Evolutionary conservation across 1,140 invertebrate species (phyloP).

Genomic region (Diorhabda carinulata): DNA sequence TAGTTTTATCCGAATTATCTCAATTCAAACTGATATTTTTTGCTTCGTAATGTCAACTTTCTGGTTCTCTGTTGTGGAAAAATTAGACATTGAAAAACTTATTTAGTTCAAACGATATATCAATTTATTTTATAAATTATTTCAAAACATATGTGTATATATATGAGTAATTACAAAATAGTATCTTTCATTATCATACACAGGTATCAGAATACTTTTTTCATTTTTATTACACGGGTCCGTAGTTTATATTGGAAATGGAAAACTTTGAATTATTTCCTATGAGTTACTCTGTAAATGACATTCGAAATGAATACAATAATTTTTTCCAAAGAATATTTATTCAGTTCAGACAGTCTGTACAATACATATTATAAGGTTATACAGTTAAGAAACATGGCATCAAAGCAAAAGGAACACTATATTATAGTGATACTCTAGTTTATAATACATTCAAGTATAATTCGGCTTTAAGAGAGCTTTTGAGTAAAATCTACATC

Average conservation of each 20-base stretch:
- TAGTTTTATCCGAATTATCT: no score
- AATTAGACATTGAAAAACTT: no score
- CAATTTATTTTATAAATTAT: no score
- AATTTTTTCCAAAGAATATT: slow-evolving; percentile 46
- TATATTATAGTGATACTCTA: slow-evolving; percentile 40
- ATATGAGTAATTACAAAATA: no score
- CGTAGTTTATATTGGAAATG: not conserved
- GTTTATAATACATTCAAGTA: slow-evolving; percentile 41
- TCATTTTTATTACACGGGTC: no score
- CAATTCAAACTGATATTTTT: no score
- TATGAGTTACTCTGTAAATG: not conserved
- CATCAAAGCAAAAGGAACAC: slow-evolving; percentile 47
- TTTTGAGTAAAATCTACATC: slow-evolving; percentile 34
- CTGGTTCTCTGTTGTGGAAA: no score
- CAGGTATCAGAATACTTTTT: no score
- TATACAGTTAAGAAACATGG: slow-evolving; percentile 50
- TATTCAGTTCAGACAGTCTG: slow-evolving; percentile 50
- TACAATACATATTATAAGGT: slow-evolving; percentile 49
- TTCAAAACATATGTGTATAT: no score
- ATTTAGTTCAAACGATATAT: no score
- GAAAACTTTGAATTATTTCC: not conserved
- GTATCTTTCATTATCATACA: no score
- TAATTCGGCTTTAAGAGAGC: slow-evolving; percentile 44
- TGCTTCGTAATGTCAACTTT: no score
- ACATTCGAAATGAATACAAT: not conserved